Conservation (phyloP, 2,797 vertebrate genomes). For the Choloepus didactylus region DNA sequence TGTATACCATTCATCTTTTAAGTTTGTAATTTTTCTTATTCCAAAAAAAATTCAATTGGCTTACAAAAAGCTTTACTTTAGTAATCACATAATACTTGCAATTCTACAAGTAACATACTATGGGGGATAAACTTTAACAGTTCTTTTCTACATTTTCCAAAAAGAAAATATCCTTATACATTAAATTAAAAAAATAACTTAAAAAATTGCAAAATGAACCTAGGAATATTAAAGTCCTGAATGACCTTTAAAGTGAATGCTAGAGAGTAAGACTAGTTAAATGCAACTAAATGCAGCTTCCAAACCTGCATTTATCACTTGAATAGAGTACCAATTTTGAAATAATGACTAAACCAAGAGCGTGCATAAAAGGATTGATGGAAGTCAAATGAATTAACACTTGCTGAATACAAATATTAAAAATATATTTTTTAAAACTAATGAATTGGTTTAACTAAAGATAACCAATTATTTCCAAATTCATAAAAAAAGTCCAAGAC, state of each 20-base stretch:
- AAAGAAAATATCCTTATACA: constrained; percentile 15
- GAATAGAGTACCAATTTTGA: constrained; percentile 1
- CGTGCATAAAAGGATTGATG: not conserved
- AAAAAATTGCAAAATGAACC: constrained; percentile 23
- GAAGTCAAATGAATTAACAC: constrained; percentile 31
- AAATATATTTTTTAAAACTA: not conserved
- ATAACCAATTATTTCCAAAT: constrained; percentile 32
- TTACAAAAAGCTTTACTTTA: constrained; percentile 26
- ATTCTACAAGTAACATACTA: constrained; percentile 38
- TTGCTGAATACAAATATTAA: not conserved
- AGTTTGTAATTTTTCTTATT: constrained; percentile 42
- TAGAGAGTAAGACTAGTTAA: not conserved
- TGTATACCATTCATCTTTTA: constrained; percentile 33
- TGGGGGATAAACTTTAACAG: not conserved
- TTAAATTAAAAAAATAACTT: constrained; percentile 23
- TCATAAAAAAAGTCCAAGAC: constrained; percentile 1
- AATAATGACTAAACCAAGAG: constrained; percentile 13
- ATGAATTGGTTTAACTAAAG: not conserved
- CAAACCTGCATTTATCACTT: not conserved
- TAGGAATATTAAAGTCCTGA: not conserved
- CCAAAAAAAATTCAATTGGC: not conserved
- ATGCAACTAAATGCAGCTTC: not conserved
- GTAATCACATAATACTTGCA: not conserved
- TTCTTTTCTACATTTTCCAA: constrained; percentile 28
- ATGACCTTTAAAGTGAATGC: not conserved